phyloP scores from a whole-genome alignment of 2,797 vertebrate species.

The Garrulus glandarius region DNA sequence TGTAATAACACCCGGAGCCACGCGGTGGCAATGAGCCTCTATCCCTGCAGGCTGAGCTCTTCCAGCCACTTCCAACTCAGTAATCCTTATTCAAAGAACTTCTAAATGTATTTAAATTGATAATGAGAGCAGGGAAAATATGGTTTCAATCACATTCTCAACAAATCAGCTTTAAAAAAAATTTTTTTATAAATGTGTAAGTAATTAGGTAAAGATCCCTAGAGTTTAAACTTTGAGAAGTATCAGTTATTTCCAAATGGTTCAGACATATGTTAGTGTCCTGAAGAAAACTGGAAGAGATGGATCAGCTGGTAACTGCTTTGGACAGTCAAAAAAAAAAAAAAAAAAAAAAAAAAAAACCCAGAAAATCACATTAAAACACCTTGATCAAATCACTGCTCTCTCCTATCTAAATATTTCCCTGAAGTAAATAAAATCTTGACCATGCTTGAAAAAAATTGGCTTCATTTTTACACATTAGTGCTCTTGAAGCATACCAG shows the following conservation, averaged over 20 bases:
- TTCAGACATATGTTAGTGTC: slow-evolving; percentile 44
- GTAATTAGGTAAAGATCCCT: slow-evolving; percentile 57
- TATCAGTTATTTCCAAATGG: slow-evolving; percentile 47
- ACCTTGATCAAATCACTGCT: slow-evolving; percentile 28
- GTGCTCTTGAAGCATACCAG: not conserved
- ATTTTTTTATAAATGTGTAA: slow-evolving; percentile 58
- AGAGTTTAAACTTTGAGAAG: slow-evolving; percentile 35
- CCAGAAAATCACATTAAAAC: not conserved
- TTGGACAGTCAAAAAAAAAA: not conserved
- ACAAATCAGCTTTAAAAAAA: not conserved
- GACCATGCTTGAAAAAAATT: not conserved
- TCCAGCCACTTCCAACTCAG: not conserved
- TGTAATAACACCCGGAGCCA: not conserved
- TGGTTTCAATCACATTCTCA: slow-evolving; percentile 53
- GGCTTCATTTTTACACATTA: not conserved
- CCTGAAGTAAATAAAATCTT: not conserved
- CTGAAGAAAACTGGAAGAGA: slow-evolving; percentile 49
- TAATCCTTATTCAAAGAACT: not conserved
- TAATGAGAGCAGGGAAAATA: not conserved
- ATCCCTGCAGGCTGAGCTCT: not conserved
- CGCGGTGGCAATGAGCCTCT: slow-evolving; percentile 62
- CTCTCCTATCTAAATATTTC: slow-evolving; percentile 14
- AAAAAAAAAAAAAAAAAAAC: not conserved
- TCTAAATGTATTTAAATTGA: slow-evolving; percentile 38
- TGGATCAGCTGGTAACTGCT: slow-evolving; percentile 34